Evolutionary conservation across 2,113 vertebrate species (phyloP), one percentile per base, ranked within the genome.

Genomic region (Pavo muticus): DNA sequence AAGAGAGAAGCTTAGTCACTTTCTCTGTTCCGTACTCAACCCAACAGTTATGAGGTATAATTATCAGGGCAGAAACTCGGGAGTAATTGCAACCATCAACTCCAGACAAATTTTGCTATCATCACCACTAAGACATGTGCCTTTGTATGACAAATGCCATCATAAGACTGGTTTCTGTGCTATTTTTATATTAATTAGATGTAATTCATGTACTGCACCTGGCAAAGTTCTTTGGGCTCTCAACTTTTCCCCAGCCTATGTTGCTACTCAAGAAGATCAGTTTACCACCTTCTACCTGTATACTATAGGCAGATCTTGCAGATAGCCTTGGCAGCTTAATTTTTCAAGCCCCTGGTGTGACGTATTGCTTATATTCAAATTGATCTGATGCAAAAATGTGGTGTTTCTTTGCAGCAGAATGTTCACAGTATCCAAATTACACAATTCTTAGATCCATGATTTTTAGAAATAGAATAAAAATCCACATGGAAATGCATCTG

Each of bases 351-450:
- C 16, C 32, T 57, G 67, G 48, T 57, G 32, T 73, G 54, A 79
- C 1, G 1, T 4, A 30, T 15, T 45, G 16, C 19, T 81, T 0
- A 0, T 61, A 82, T 86, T 59, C 71, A 68, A 59, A 37, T 6
- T 63, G 4, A 79, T 59, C 21, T 87, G 12, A 83, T 29, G 37
- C 19, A 79, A 83, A 87, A 79, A 39, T 4, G 16, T 42, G 45
- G 10, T 70, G 10, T 45, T 78, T 83, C 44, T 59, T 48, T 69
- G 35, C 44, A 84, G 57, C 5, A 70, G 56, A 70, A 74, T 27
- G 24, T 44, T 70, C 39, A 37, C 40, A 70, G 50, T 24, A 90
- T n/a, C 27, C 40, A 42, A 39, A 74, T 47, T 23, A 70, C 14
- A 35, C 7, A 29, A 9, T 35, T 92, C 65, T 85, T 77, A 60